Base-by-base conservation (phyloP, 2,797 vertebrate genomes). In the Propithecus perrieri region DNA sequence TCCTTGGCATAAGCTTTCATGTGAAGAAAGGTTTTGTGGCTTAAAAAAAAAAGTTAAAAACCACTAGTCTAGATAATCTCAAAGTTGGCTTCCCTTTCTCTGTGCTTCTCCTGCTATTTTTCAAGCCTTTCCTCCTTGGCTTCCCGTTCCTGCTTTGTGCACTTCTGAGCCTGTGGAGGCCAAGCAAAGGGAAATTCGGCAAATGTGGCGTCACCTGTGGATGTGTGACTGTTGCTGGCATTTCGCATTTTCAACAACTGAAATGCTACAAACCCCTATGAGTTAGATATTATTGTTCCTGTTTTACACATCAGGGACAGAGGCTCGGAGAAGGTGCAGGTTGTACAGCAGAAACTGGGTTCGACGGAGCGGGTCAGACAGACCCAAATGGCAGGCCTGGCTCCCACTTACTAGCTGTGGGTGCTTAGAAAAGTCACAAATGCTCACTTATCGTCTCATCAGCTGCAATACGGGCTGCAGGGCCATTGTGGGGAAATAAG, bases 181-280 rank as follows among this genome's bases (percentile, higher is more conserved):
- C 17, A 35, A 46, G 24, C 12, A 5, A 67, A 43, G 30, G 80
- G 53, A 33, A 17, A 1, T 20, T 9, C n/a, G 8, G 6, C 50
- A 4, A 4, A 26, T 6, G 9, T 33, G 5, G n/a, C 3, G 0
- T 53, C 69, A 3, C n/a, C 15, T 9, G 0, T 3, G 15, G 5
- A 11, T 17, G 65, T 8, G 26, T 43, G 15, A 20, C 63, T 35
- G 0, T 28, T 43, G 26, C 33, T 7, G 1, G 5, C 4, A 9
- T 10, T 84, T 78, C 67, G 18, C 38, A 18, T 46, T 59, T 80
- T 3, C 12, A 33, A 18, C 14, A 12, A 24, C 10, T 1, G 7
- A 35, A 74, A 48, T 6, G 50, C 48, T 78, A 7, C 26, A 41
- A 48, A 74, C 2, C 14, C 35, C 4, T 26, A 2, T 13, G 38